phyloP scores from a whole-genome alignment of 2,113 vertebrate genomes.

The Mystacornis crossleyi region DNA sequence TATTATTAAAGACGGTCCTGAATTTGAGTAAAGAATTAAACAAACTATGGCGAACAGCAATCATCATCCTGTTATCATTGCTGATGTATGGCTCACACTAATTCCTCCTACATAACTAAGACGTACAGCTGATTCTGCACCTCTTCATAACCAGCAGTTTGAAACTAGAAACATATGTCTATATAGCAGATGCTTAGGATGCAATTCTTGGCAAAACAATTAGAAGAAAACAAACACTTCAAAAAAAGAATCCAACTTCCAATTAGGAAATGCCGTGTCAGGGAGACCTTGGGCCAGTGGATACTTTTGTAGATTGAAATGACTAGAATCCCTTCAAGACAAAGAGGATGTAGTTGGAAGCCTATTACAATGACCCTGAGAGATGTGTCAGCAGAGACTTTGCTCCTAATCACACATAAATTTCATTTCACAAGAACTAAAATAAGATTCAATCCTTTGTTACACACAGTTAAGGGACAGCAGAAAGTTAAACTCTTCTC shows the following conservation, averaged over 20 bases:
- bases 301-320: not conserved
- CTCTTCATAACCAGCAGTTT: not conserved
- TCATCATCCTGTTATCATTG: not conserved
- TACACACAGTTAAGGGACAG: not conserved
- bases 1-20: not conserved
- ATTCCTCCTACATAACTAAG: not conserved
- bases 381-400: not conserved
- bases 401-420: not conserved
- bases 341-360: rapidly evolving
- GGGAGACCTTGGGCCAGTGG: not conserved
- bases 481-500: not conserved
- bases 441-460: not conserved
- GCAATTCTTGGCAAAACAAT: not conserved
- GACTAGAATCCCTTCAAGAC: not conserved
- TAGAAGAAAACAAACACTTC: not conserved
- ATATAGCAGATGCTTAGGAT: not conserved
- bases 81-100: not conserved
- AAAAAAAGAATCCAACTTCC: not conserved
- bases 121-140: not conserved
- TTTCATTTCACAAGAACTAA: not conserved
- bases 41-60: not conserved
- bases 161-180: not conserved
- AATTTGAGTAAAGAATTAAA: not conserved
- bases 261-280: not conserved
- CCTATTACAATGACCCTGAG: not conserved